phyloP scores from a whole-genome alignment of 2,113 vertebrate species.

The Lasiurus borealis region DNA sequence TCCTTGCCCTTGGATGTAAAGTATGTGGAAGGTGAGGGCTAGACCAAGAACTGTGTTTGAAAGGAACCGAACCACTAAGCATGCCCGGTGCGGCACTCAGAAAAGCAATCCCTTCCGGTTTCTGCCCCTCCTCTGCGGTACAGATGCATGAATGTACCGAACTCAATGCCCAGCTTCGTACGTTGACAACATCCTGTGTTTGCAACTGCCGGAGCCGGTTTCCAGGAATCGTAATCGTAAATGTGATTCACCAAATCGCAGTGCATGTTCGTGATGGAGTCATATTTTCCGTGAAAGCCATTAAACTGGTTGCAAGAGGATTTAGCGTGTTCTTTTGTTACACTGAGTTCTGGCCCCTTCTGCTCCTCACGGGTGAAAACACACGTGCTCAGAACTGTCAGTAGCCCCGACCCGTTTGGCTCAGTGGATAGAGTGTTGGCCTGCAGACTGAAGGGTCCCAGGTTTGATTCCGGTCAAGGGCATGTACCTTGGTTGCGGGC shows the following conservation, averaged over 20 bases:
- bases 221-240: neutral
- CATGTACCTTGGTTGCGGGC: too few species aligned
- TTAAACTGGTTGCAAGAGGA: conserved; percentile 21
- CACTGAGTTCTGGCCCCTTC: neutral
- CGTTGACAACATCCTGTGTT: neutral
- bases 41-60: neutral
- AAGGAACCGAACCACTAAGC: neutral
- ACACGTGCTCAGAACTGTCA: neutral
- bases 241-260: conserved; percentile 25
- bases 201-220: neutral
- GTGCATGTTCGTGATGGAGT: neutral
- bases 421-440: too few species aligned
- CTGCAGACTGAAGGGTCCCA: too few species aligned
- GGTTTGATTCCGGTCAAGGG: too few species aligned
- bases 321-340: conserved; percentile 22
- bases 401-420: too few species aligned
- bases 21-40: neutral
- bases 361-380: neutral
- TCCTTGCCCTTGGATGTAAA: neutral
- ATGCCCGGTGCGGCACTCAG: neutral
- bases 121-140: neutral
- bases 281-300: conserved; percentile 32
- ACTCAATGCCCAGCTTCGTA: neutral
- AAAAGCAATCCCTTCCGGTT: neutral
- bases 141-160: neutral